Percentiles rank a stretch among this genome's conserved stretches.
Conservation (phyloP, 2,113 vertebrate species). For the Tyrannus savana region DNA sequence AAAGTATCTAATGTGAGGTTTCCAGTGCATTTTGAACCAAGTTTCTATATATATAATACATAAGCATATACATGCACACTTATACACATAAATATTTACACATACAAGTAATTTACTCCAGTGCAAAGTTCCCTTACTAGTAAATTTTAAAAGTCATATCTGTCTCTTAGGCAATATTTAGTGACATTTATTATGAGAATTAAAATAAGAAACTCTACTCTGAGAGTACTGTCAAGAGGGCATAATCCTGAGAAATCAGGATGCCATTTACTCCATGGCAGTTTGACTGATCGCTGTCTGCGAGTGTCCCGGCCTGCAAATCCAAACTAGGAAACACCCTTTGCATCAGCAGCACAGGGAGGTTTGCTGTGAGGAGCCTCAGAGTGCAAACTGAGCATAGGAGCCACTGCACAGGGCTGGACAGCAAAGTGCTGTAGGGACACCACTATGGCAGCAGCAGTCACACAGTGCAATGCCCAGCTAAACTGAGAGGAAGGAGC, state of each 20-base stretch:
- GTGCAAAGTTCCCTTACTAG: neutral
- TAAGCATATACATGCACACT: neutral
- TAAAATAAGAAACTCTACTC: slow-evolving; percentile 20
- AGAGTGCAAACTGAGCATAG: rapidly evolving
- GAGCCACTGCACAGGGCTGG: neutral
- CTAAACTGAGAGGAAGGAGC: neutral
- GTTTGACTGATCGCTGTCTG: rapidly evolving
- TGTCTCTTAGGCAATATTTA: neutral
- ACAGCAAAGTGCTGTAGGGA: neutral
- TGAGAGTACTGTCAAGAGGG: neutral
- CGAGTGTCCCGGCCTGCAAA: rapidly evolving
- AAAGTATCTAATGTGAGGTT: neutral
- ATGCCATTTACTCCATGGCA: neutral
- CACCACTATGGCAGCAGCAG: neutral
- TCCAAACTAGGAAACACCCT: neutral
- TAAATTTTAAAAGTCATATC: neutral
- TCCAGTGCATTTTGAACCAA: slow-evolving; percentile 25
- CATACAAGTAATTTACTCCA: neutral
- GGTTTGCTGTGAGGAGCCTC: neutral
- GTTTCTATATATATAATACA: neutral
- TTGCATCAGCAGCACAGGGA: neutral
- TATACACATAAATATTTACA: neutral
- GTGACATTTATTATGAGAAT: slow-evolving; percentile 18
- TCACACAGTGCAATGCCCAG: neutral
- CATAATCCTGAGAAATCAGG: neutral